These are phyloP conservation scores for Agriopis marginaria DNA, from an alignment of 2,888 invertebrate genomes.

Conservation along the genomic window DNA sequence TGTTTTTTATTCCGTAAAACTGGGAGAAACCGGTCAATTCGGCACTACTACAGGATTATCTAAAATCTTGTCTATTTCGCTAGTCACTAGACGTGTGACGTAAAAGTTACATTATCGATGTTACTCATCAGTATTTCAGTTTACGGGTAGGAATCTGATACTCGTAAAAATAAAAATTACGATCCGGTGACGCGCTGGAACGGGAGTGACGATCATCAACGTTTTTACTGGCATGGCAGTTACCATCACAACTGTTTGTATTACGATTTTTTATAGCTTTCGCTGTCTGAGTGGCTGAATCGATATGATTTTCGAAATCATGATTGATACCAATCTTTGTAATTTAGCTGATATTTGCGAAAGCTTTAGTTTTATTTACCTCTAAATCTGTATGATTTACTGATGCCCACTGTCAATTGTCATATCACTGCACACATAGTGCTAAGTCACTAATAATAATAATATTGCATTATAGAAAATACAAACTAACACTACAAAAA, in stretches of 20 bases:
- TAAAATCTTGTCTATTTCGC: neutral
- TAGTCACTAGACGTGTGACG: constrained; percentile 18
- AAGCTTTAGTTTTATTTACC: too few relatives aligned
- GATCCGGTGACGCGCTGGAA: constrained; percentile 16
- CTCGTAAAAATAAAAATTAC: constrained; percentile 32
- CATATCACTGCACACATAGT: too few relatives aligned
- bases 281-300: constrained; percentile 4
- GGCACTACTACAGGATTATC: too few relatives aligned
- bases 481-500: too few relatives aligned
- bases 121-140: constrained; percentile 35
- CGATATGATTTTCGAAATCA: constrained; percentile 16
- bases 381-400: too few relatives aligned
- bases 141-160: constrained; percentile 32
- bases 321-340: constrained; percentile 7
- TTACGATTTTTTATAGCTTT: constrained; percentile 18
- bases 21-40: too few relatives aligned
- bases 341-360: neutral
- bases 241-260: constrained; percentile 26
- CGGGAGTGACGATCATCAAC: constrained; percentile 16
- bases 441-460: neutral
- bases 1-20: too few relatives aligned
- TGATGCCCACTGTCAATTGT: too few relatives aligned
- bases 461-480: too few relatives aligned
- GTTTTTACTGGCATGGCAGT: constrained; percentile 27
- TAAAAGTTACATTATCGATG: constrained; percentile 28